These are phyloP conservation scores for Rhabdornis inornatus DNA, from an alignment of 2,113 vertebrate genomes.

Conservation along the genomic window DNA sequence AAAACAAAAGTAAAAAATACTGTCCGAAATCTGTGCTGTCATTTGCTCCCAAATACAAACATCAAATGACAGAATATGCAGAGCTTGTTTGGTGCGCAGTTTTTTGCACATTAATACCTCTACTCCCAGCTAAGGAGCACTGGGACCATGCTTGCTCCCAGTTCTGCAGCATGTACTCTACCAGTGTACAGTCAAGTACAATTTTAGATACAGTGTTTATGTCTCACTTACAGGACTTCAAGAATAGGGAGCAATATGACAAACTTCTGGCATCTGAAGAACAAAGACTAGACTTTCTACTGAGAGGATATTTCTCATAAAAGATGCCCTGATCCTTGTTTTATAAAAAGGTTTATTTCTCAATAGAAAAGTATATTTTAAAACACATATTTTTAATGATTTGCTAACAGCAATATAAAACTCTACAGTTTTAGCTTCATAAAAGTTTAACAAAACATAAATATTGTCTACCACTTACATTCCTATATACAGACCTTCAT, in stretches of 20 bases:
- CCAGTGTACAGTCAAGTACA: background rate
- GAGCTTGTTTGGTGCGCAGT: background rate
- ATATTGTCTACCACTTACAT: background rate
- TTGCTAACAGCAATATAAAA: slow-evolving; percentile 56
- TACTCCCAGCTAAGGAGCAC: background rate
- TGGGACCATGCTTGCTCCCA: background rate
- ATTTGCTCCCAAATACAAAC: background rate
- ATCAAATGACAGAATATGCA: background rate
- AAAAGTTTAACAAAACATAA: slow-evolving; percentile 43
- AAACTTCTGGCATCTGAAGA: background rate
- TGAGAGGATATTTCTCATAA: background rate
- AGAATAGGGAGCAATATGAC: background rate
- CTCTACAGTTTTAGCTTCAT: background rate
- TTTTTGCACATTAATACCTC: background rate
- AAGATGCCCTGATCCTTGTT: slow-evolving; percentile 31
- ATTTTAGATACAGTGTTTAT: background rate
- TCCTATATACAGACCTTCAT: background rate
- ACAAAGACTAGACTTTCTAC: background rate
- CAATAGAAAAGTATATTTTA: slow-evolving; percentile 54
- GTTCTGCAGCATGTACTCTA: background rate
- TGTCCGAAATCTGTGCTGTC: background rate
- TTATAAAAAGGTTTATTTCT: slow-evolving; percentile 62
- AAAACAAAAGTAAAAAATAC: background rate
- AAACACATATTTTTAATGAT: background rate
- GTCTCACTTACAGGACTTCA: background rate